Percentiles rank a stretch among this genome's conserved stretches.
phyloP scores from a whole-genome alignment of 1,140 invertebrate species.

The Carposina sasakii region DNA sequence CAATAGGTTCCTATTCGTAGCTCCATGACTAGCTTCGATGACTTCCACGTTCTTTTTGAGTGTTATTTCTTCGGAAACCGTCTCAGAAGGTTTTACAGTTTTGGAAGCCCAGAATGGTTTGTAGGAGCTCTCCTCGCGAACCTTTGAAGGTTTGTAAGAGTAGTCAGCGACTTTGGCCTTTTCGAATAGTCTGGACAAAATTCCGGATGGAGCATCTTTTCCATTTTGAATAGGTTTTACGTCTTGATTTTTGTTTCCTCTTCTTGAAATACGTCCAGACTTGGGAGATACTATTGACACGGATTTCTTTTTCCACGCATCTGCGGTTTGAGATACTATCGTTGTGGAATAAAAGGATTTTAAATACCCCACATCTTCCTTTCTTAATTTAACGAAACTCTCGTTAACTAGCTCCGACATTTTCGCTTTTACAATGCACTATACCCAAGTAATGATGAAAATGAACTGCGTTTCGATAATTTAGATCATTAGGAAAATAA shows the following conservation, averaged over 20 bases:
- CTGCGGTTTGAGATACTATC: constrained; percentile 22
- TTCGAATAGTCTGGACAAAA: constrained; percentile 42
- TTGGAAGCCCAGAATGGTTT: constrained; percentile 55
- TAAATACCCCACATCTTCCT: constrained; percentile 38
- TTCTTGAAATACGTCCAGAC: constrained; percentile 31
- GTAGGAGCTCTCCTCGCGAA: constrained; percentile 41
- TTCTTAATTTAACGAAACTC: constrained; percentile 34
- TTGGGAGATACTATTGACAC: constrained; percentile 45
- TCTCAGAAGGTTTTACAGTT: constrained; percentile 21
- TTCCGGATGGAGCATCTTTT: constrained; percentile 26
- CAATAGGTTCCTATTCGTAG: constrained; percentile 23
- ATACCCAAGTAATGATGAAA: too few relatives aligned
- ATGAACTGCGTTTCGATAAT: too few relatives aligned
- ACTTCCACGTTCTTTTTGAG: constrained; percentile 16
- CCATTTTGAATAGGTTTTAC: constrained; percentile 18
- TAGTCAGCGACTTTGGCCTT: constrained; percentile 47
- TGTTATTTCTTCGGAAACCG: constrained; percentile 17
- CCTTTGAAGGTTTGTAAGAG: constrained; percentile 39
- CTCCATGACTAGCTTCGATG: constrained; percentile 24
- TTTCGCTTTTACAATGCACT: too few relatives aligned
- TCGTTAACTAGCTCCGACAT: constrained; percentile 41
- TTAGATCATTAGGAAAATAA: too few relatives aligned
- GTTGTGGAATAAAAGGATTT: constrained; percentile 34
- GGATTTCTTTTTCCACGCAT: constrained; percentile 49
- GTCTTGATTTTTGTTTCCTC: constrained; percentile 8